phyloP scores from a whole-genome alignment of 2,888 invertebrate genomes.

The Willowsia nigromaculata region DNA sequence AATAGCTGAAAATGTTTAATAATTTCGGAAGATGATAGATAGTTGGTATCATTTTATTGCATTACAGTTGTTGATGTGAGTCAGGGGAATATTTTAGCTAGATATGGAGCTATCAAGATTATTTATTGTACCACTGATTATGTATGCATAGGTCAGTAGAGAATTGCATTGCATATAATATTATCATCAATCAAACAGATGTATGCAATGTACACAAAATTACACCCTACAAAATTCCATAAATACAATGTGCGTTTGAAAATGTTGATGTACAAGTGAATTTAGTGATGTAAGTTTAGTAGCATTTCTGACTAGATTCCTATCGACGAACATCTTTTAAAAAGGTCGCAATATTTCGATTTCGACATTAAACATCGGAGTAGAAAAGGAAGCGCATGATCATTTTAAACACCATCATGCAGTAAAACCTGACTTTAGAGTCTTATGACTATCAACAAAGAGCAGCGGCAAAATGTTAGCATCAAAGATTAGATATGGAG shows the following conservation, averaged over 20 bases:
- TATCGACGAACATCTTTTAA: background rate
- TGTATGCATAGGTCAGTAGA: background rate
- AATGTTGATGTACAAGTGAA: background rate
- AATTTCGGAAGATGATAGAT: background rate
- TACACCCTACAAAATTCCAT: background rate
- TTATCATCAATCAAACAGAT: background rate
- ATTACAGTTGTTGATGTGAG: background rate
- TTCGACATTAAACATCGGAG: background rate
- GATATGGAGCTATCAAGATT: background rate
- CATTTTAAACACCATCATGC: background rate
- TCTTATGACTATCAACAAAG: no score
- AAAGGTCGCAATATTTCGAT: background rate
- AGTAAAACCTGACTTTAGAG: no score
- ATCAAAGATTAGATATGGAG: no score
- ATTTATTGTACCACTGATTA: background rate
- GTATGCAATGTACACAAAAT: background rate
- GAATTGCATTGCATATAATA: background rate
- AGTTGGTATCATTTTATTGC: background rate
- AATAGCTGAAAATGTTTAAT: background rate
- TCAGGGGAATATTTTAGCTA: background rate
- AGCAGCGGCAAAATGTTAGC: no score
- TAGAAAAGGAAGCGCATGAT: background rate
- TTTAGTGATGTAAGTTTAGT: background rate
- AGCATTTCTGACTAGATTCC: conserved; percentile 8
- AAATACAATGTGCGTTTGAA: conserved; percentile 12